Conservation (phyloP, 2,888 invertebrate species). For the Conops quadrifasciatus region DNA sequence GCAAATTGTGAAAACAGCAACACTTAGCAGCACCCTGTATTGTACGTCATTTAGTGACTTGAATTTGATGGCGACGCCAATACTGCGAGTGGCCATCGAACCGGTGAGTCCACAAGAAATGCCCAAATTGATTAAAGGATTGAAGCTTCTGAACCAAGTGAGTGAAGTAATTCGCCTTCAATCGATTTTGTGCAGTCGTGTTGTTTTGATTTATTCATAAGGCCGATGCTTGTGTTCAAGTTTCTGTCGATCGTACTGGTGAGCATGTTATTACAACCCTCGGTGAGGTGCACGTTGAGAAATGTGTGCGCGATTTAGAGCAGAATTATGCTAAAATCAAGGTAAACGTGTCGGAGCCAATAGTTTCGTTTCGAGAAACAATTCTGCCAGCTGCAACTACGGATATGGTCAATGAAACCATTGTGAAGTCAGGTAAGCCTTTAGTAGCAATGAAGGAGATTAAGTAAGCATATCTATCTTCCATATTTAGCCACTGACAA, state of each 20-base stretch:
- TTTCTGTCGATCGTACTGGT: constrained; percentile 90
- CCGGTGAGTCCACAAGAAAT: constrained; percentile 83
- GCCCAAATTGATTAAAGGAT: constrained; percentile 75
- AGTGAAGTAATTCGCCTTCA: not conserved
- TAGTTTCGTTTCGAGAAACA: constrained; percentile 96
- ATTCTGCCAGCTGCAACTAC: constrained; percentile 81
- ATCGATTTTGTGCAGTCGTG: not conserved
- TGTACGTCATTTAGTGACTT: constrained; percentile 91
- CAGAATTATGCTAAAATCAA: constrained; percentile 84
- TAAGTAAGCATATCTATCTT: not conserved
- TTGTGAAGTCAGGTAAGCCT: constrained; percentile 69
- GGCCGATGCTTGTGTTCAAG: constrained; percentile 88
- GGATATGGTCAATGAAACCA: constrained; percentile 87
- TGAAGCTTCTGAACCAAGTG: constrained; percentile 89
- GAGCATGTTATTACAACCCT: constrained; percentile 95
- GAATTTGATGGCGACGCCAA: constrained; percentile 80
- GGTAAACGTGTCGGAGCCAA: constrained; percentile 91
- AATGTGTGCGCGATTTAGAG: constrained; percentile 92
- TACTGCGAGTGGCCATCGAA: constrained; percentile 93
- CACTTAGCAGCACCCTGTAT: constrained; percentile 80
- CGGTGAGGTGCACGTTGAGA: constrained; percentile 96
- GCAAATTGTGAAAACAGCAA: constrained; percentile 87
- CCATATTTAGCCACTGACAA: constrained; percentile 55
- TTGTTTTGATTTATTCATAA: constrained; percentile 19
- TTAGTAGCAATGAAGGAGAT: constrained; percentile 34